Evolutionary conservation across 2,888 invertebrate genomes (phyloP).

Genomic region (Conchocele bisecta): DNA sequence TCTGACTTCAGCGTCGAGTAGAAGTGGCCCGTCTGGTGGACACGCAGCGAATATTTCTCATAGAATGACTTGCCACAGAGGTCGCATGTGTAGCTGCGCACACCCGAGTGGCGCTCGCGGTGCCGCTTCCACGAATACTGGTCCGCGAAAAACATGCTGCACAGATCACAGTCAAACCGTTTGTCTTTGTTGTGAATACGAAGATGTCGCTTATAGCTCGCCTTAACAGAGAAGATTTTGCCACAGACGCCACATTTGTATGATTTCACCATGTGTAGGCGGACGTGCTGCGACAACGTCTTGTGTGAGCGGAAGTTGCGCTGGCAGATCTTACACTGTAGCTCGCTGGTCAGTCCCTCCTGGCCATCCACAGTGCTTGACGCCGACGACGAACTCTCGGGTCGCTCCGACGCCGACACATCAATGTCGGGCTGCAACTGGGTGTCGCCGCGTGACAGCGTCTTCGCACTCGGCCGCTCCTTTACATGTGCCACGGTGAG

Average conservation of each 20-base stretch:
- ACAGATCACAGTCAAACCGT: conserved; percentile 56
- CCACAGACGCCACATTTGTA: conserved; percentile 58
- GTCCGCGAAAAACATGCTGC: conserved; percentile 51
- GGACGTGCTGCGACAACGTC: conserved; percentile 39
- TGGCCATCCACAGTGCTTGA: conserved; percentile 45
- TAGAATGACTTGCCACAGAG: conserved; percentile 56
- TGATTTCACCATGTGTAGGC: conserved; percentile 55
- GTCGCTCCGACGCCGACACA: conserved; percentile 41
- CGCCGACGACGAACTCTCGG: conserved; percentile 47
- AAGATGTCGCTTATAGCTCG: conserved; percentile 51
- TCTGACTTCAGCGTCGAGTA: conserved; percentile 41
- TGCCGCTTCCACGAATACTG: conserved; percentile 52
- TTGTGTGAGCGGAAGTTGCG: conserved; percentile 50
- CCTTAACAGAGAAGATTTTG: conserved; percentile 55
- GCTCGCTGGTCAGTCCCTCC: conserved; percentile 21
- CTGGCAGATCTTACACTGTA: conserved; percentile 51
- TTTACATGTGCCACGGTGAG: conserved; percentile 26
- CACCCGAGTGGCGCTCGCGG: conserved; percentile 50
- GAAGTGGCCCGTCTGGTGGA: conserved; percentile 57
- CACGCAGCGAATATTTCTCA: conserved; percentile 56
- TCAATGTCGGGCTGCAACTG: conserved; percentile 13
- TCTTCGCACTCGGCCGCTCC: conserved; percentile 37
- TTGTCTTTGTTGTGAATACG: conserved; percentile 46
- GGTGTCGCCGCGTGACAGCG: conserved; percentile 36
- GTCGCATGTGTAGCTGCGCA: conserved; percentile 50